phyloP scores from a whole-genome alignment of 2,797 vertebrate species.

The Cuniculus paca region DNA sequence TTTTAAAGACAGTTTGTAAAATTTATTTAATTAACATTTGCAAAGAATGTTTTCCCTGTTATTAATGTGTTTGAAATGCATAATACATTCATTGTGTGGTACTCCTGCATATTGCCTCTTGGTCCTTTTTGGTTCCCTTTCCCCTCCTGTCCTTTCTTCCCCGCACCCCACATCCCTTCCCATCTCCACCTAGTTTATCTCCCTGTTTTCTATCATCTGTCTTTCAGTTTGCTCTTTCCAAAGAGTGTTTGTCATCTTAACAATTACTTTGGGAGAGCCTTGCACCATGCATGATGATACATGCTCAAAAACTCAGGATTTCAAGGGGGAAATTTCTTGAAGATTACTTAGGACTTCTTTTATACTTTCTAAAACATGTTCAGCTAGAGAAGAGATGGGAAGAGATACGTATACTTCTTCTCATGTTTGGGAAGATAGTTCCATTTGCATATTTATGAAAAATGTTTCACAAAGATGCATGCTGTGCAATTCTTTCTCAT shows the following conservation, averaged over 20 bases:
- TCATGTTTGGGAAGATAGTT: slow-evolving; percentile 71
- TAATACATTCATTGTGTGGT: not conserved
- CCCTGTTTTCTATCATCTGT: not conserved
- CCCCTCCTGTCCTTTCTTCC: not conserved
- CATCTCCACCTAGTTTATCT: not conserved
- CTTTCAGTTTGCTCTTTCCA: not conserved
- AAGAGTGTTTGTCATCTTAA: not conserved
- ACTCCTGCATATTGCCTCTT: not conserved
- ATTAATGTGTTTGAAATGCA: not conserved
- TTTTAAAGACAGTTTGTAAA: not conserved
- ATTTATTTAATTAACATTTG: not conserved
- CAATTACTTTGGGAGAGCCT: not conserved
- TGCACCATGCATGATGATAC: not conserved
- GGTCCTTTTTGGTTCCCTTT: not conserved
- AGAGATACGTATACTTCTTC: not conserved
- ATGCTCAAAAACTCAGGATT: not conserved
- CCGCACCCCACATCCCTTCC: not conserved
- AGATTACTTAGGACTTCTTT: slow-evolving; percentile 71
- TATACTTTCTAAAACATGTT: slow-evolving; percentile 67
- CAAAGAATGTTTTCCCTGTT: not conserved
- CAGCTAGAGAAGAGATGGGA: slow-evolving; percentile 51
- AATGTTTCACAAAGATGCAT: slow-evolving; percentile 68
- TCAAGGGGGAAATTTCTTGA: slow-evolving; percentile 46
- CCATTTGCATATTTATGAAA: slow-evolving; percentile 86
- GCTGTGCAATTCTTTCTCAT: slow-evolving; percentile 69